phyloP scores from a whole-genome alignment of 2,797 vertebrate species.

The Setipinna tenuifilis region DNA sequence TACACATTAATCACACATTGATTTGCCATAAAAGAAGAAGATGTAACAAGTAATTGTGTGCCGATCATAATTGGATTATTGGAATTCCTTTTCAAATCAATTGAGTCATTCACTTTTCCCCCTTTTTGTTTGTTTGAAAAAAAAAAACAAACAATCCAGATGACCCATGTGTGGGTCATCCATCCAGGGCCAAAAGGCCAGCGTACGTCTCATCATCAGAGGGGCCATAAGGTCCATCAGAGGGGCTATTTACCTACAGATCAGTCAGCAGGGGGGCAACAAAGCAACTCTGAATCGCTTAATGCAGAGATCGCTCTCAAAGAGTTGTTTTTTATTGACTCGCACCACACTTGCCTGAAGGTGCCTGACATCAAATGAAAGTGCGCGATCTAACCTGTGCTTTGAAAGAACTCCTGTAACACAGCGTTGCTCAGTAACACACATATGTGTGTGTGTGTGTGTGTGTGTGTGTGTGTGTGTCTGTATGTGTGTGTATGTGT shows the following conservation, averaged over 20 bases:
- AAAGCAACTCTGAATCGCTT: not conserved
- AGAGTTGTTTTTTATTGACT: constrained; percentile 5
- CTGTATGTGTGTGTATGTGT: not conserved
- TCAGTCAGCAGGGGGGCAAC: not conserved
- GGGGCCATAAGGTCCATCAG: not conserved
- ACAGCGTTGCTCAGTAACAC: constrained; percentile 35
- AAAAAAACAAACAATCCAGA: not conserved
- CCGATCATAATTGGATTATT: constrained; percentile 18
- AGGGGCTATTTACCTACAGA: not conserved
- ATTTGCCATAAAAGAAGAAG: constrained; percentile 13
- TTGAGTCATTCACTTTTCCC: not conserved
- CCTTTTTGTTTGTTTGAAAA: not conserved
- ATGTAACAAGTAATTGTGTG: not conserved
- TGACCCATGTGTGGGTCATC: not conserved
- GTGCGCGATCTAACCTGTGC: not conserved
- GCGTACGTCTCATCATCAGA: not conserved
- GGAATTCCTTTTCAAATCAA: not conserved
- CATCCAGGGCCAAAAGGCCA: not conserved
- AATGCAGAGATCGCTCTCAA: not conserved
- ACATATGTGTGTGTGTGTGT: not conserved
- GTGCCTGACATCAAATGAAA: constrained; percentile 52
- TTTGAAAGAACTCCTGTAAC: not conserved
- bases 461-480: not conserved
- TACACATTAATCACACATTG: constrained; percentile 5
- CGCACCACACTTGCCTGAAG: not conserved